phyloP scores from a whole-genome alignment of 2,113 vertebrate species.

The Columbina picui region DNA sequence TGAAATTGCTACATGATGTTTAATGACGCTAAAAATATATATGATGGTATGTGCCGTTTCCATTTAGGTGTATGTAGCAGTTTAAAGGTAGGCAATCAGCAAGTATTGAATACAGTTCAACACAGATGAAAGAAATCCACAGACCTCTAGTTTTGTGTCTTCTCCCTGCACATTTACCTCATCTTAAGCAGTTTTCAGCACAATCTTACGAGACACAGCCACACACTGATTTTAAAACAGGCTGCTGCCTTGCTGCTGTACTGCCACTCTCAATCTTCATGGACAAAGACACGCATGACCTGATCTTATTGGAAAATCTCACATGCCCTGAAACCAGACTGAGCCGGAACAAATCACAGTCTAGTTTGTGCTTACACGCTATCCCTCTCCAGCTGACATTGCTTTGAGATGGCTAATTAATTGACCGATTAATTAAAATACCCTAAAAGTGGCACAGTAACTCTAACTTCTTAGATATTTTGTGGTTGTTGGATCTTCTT shows the following conservation, averaged over 20 bases:
- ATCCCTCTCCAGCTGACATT: background rate
- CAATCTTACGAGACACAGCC: background rate
- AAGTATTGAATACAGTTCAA: background rate
- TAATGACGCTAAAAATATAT: constrained; percentile 54
- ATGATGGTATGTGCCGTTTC: background rate
- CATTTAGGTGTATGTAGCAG: background rate
- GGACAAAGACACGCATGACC: background rate
- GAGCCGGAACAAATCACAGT: background rate
- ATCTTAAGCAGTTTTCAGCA: background rate
- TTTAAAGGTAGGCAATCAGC: background rate
- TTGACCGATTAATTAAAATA: constrained; percentile 33
- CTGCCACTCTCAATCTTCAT: constrained; percentile 3
- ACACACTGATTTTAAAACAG: constrained; percentile 14
- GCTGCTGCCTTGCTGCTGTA: background rate
- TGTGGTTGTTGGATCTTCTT: background rate
- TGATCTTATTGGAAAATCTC: constrained; percentile 41
- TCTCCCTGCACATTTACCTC: background rate
- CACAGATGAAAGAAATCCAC: background rate
- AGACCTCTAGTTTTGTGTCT: background rate
- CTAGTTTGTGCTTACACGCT: background rate
- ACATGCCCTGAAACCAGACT: constrained; percentile 29
- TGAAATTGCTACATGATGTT: constrained; percentile 19
- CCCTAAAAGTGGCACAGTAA: background rate
- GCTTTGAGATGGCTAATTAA: constrained; percentile 5
- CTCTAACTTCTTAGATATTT: background rate